Evolutionary conservation across 2,113 vertebrate genomes (phyloP), one percentile per base, ranked within the genome.

Genomic region (Corythornis vintsioides): DNA sequence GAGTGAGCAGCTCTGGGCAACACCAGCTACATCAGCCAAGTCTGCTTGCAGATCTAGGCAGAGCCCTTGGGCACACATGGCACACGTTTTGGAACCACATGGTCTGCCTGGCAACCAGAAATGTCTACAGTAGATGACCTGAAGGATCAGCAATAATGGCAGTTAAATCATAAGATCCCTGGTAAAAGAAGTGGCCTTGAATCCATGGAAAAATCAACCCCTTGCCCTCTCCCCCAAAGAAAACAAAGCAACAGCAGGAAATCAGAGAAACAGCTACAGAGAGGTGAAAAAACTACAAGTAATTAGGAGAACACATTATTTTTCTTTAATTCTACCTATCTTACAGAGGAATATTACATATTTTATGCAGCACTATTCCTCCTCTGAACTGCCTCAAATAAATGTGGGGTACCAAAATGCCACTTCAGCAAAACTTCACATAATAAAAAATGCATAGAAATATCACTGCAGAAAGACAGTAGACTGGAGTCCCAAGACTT

Each of bases 21-120:
- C 2, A 42, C 16, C 7, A 4, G 25, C 42, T 48, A 13, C 26
- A 29, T 0, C 2, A 2, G 22, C 7, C 35, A 69, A 72, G 24
- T 6, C n/a, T 72, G 29, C 26, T 22, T 78, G 12, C 4, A 67
- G 25, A 16, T 82, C 33, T 26, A 16, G 31, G 16, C 16, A 71
- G 52, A 82, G 33, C 40, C 24, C 15, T 80, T 52, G 28, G 31
- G 53, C 19, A 40, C 3, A 1, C 3, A 16, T 0, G 2, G 22
- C 4, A 14, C 15, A 18, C 0, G 1, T 29, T 72, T 67, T 35
- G 18, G 45, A 88, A 66, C 22, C 8, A 15, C 21, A n/a, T 29
- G 18, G 4, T 24, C 21, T 13, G 9, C 6, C 53, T 11, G 47
- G 53, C 33, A 29, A n/a, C 19, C 42, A 87, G 47, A 77, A 84